Conservation (phyloP, 2,113 vertebrate genomes). For the Crotalus viridis region DNA sequence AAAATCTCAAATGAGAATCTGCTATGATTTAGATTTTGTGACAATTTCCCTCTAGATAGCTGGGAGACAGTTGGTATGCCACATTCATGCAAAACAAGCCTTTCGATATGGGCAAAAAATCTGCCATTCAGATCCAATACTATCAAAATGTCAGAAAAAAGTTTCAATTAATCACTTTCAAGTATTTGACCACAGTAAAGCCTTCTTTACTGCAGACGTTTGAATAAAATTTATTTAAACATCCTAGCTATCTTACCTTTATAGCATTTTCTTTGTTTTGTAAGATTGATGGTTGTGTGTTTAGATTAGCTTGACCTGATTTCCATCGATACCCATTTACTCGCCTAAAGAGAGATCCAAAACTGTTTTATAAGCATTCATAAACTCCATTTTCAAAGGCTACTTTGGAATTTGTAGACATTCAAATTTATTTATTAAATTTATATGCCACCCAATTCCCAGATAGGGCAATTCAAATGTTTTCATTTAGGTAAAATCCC, state of each 20-base stretch:
- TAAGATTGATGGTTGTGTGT: constrained; percentile 45
- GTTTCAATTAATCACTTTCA: background rate
- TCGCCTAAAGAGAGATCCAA: constrained; percentile 65
- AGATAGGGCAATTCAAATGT: background rate
- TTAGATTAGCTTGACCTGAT: constrained; percentile 71
- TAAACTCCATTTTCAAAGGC: background rate
- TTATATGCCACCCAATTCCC: background rate
- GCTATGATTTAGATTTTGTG: background rate
- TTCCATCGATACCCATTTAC: constrained; percentile 77
- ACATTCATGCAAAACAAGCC: background rate
- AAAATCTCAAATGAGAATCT: background rate
- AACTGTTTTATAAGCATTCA: background rate
- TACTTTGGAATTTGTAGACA: background rate
- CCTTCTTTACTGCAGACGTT: background rate
- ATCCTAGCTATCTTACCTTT: constrained; percentile 58
- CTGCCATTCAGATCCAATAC: background rate
- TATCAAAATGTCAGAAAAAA: background rate
- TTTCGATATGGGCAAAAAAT: background rate
- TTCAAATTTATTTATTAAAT: background rate
- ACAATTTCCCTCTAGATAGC: background rate
- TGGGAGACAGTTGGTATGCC: background rate
- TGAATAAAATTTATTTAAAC: background rate
- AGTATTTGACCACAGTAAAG: background rate
- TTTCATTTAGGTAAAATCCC: background rate
- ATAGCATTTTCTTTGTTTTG: constrained; percentile 69